Base-by-base conservation (phyloP, 2,113 vertebrate species). In the Megaleporinus macrocephalus region DNA sequence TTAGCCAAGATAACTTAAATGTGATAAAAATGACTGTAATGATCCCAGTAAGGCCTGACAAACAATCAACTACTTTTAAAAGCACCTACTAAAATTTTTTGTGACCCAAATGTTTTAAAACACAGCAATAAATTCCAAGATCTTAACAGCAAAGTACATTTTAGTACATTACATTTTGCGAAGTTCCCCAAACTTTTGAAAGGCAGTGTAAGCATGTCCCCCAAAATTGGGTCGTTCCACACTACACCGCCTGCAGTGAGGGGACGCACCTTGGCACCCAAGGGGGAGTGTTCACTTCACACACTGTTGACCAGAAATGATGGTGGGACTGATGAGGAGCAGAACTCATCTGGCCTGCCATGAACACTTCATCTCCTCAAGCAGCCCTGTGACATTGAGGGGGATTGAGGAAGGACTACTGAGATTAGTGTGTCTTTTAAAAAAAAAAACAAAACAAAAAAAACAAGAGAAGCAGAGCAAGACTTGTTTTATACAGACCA, bases 221-320 rank as follows among this genome's bases (percentile, higher is more conserved):
- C 51, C 73, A 66, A n/a, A 26, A 71, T 68, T 26, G 66, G 51
- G 36, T 24, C 30, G 18, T 51, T 76, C 44, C 57, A 26, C 22
- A 5, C 59, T 44, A 29, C 66, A 80, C 78, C 62, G 73, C 33
- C 51, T 24, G 27, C 20, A 80, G 66, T 55, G 53, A 80, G 73
- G 57, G n/a, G 53, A 57, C 20, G 41, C 68, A 81, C 75, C 81
- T 76, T 57, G 15, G 33, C 79, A 75, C 75, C 22, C 72, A 44
- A 71, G 79, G 63, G 27, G 55, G 61, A 26, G 30, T 78, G 82
- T 69, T 86, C 82, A 84, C 82, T 83, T 86, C 63, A 84, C 85
- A 86, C 81, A 55, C 63, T 74, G 65, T 78, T 83, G 61, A 82
- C 61, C 71, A 62, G 72, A 81, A 84, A 81, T 84, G 82, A 84